Evolutionary conservation across 2,888 invertebrate genomes (phyloP).

Genomic region (Parelbella ahira): DNA sequence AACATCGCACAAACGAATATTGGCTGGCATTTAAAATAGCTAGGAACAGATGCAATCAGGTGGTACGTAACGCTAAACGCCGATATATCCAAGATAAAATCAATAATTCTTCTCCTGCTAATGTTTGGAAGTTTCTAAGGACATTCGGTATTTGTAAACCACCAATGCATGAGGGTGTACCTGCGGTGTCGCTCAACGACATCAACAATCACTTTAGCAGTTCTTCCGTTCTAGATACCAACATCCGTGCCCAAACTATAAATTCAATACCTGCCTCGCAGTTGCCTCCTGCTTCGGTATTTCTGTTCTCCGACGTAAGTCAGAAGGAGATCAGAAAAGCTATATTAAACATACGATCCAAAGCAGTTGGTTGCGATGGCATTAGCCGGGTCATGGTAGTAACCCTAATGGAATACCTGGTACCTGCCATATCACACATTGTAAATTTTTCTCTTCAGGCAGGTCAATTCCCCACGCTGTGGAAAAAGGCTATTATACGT

Average conservation of each 20-base stretch:
- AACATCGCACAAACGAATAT: background rate
- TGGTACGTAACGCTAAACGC: conserved; percentile 5
- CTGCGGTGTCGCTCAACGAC: no score
- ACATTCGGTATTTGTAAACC: background rate
- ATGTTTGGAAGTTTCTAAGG: conserved; percentile 5
- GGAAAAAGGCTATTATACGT: background rate
- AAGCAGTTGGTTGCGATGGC: conserved; percentile 1
- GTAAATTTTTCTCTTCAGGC: background rate
- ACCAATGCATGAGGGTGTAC: no score
- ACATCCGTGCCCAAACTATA: background rate
- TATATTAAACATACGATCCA: no score
- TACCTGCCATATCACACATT: background rate
- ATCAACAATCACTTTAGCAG: background rate
- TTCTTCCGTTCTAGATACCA: background rate
- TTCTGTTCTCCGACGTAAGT: no score
- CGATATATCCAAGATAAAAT: background rate
- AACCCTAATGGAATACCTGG: background rate
- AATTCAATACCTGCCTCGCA: background rate
- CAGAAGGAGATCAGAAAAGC: no score
- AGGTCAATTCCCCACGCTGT: background rate
- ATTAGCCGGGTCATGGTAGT: background rate
- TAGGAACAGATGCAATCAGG: background rate
- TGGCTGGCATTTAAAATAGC: background rate
- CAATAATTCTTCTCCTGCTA: background rate
- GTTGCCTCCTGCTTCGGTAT: background rate